Base-by-base conservation (phyloP, 1,140 invertebrate genomes). In the Drosophila watanabei region DNA sequence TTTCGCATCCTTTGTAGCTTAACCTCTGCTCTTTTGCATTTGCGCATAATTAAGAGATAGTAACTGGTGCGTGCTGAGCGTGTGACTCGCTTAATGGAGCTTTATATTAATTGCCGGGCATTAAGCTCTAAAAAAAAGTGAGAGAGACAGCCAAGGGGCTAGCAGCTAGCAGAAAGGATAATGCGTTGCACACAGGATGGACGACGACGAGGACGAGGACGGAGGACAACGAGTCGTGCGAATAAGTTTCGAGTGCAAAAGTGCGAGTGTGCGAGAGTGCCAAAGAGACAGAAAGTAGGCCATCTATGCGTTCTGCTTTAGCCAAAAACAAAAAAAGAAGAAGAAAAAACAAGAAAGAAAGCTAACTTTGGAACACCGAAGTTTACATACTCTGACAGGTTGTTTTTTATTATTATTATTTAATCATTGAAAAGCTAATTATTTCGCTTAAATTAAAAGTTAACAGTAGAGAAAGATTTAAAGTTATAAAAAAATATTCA, bases 21-120 rank as follows among this genome's bases (percentile, higher is more conserved):
- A 54, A 5, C 28, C 13, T 10, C n/a, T 58, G 58, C 45, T 45
- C 48, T 52, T 59, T 77, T 56, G 48, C 46, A 51, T 75, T 66
- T 18, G n/a, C 41, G 61, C 75, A 77, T 77, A 75, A 77, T 75
- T 77, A 75, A 77, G 62, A 59, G 48, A 58, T 59, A 61, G 57
- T 75, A 62, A 62, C 72, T 73, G 57, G 68, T 51, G 73, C 73
- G 51, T 65, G 37, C 41, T 56, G 16, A 57, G 49, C 43, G 41
- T 49, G 20, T 58, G 41, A 35, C 52, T 72, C 28, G 39, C 52
- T 59, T 73, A 70, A 70, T 75, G 71, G 48, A 51, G 37, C 58
- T 73, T 35, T 35, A 73, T 76, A 76, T 76, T 76, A 76, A 75
- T 76, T 76, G 69, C 59, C 68, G 35, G 45, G 54, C 70, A 75